phyloP scores from a whole-genome alignment of 2,797 vertebrate species.

The Philypnodon macrostomus region DNA sequence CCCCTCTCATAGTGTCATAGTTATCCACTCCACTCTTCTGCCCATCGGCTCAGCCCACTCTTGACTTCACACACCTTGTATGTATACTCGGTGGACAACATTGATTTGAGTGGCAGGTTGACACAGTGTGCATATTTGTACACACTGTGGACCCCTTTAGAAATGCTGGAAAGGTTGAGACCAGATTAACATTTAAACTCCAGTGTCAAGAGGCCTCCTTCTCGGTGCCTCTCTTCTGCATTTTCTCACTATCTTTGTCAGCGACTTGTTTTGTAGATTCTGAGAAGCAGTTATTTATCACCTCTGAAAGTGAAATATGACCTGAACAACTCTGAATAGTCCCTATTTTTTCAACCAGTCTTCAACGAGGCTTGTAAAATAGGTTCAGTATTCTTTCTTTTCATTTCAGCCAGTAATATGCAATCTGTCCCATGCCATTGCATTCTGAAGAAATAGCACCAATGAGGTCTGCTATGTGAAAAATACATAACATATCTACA shows the following conservation, averaged over 20 bases:
- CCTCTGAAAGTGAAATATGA: slow-evolving; percentile 1
- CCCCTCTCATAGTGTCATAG: slow-evolving; percentile 35
- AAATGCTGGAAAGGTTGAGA: slow-evolving; percentile 50
- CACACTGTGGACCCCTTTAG: slow-evolving; percentile 21
- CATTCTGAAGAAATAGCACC: too few relatives aligned
- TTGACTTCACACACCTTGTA: slow-evolving; percentile 13
- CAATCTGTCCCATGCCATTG: too few relatives aligned
- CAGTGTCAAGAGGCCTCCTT: slow-evolving; percentile 24
- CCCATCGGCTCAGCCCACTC: slow-evolving; percentile 12
- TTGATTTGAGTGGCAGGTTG: slow-evolving; percentile 45
- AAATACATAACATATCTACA: too few relatives aligned
- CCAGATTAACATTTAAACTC: slow-evolving; percentile 55
- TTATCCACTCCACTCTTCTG: not conserved
- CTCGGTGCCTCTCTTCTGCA: slow-evolving; percentile 9
- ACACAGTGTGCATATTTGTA: slow-evolving; percentile 14
- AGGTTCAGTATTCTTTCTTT: too few relatives aligned
- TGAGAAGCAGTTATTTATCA: slow-evolving; percentile 3
- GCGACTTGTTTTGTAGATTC: slow-evolving; percentile 13
- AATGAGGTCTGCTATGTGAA: too few relatives aligned
- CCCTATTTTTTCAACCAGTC: too few relatives aligned
- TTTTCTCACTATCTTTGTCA: slow-evolving; percentile 11
- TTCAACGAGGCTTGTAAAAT: too few relatives aligned
- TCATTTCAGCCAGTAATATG: too few relatives aligned
- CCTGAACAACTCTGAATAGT: not conserved
- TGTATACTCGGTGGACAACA: slow-evolving; percentile 31